phyloP scores from a whole-genome alignment of 2,888 invertebrate species.

The Parasteatoda lunata region DNA sequence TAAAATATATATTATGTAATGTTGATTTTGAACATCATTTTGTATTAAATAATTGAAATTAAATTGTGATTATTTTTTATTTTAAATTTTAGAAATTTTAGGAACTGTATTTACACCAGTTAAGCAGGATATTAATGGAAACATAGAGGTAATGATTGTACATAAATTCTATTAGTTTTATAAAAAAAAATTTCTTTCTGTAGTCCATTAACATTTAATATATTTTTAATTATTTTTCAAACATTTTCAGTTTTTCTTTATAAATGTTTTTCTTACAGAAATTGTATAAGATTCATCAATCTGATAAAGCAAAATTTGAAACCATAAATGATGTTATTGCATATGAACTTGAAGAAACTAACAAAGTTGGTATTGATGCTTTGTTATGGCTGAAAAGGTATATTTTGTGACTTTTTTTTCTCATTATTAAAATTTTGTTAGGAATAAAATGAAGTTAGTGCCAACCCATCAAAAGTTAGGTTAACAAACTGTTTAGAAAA shows the following conservation, averaged over 20 bases:
- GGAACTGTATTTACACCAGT: slow-evolving; percentile 84
- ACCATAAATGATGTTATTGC: slow-evolving; percentile 83
- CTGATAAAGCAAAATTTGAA: slow-evolving; percentile 75
- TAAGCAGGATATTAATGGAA: slow-evolving; percentile 84
- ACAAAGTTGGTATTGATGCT: slow-evolving; percentile 78
- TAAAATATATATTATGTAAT: too few species aligned
- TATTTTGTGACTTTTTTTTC: slow-evolving; percentile 6
- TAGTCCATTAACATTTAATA: background rate
- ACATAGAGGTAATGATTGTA: slow-evolving; percentile 80
- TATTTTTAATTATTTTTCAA: background rate
- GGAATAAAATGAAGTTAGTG: background rate
- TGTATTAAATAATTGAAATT: background rate
- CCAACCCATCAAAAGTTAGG: too few species aligned
- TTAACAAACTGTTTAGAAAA: too few species aligned
- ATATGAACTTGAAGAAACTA: slow-evolving; percentile 78
- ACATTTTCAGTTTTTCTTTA: slow-evolving; percentile 67
- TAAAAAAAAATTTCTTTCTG: background rate
- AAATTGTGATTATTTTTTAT: slow-evolving; percentile 25
- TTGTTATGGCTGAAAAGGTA: slow-evolving; percentile 86
- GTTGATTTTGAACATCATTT: too few species aligned
- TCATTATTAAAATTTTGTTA: background rate
- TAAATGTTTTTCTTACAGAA: slow-evolving; percentile 71
- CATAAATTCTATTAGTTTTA: background rate
- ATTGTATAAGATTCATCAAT: slow-evolving; percentile 71
- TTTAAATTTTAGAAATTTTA: slow-evolving; percentile 80